Percentiles rank a stretch among this genome's conserved stretches.
These are phyloP conservation scores for Brachionus manjavacas DNA, from an alignment of 1,140 invertebrate species.

Conservation along the genomic window DNA sequence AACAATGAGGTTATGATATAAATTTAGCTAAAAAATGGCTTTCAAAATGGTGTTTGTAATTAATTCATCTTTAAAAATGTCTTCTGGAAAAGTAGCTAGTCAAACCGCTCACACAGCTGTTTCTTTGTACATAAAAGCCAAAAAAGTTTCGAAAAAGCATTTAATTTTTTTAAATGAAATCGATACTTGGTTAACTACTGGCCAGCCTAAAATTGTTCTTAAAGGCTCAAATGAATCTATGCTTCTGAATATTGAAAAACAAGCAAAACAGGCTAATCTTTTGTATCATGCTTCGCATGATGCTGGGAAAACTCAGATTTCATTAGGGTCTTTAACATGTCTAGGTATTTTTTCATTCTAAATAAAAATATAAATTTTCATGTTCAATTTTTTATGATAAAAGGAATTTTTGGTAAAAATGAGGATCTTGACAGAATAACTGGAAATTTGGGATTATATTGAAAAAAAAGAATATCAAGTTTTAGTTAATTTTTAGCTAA, in stretches of 20 bases:
- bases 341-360: slow-evolving; percentile 60
- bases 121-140: slow-evolving; percentile 21
- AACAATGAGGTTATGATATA: neutral
- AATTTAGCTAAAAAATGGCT: neutral
- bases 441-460: slow-evolving; percentile 76
- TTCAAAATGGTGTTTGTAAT: slow-evolving; percentile 42
- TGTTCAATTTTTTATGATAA: neutral
- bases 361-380: slow-evolving; percentile 24
- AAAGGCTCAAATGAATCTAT: neutral
- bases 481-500: neutral
- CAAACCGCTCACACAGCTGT: slow-evolving; percentile 33
- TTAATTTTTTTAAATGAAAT: slow-evolving; percentile 25
- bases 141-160: neutral
- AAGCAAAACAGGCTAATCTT: neutral
- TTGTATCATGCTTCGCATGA: slow-evolving; percentile 70
- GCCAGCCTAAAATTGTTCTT: slow-evolving; percentile 32
- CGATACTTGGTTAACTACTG: neutral
- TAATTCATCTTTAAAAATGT: slow-evolving; percentile 31
- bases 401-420: slow-evolving; percentile 63
- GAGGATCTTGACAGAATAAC: slow-evolving; percentile 73
- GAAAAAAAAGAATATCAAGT: neutral
- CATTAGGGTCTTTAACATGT: slow-evolving; percentile 76
- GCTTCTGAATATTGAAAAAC: neutral
- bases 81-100: slow-evolving; percentile 9
- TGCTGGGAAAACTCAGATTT: slow-evolving; percentile 83